Base-by-base conservation (phyloP, 2,113 vertebrate species). In the Saguinus midas region DNA sequence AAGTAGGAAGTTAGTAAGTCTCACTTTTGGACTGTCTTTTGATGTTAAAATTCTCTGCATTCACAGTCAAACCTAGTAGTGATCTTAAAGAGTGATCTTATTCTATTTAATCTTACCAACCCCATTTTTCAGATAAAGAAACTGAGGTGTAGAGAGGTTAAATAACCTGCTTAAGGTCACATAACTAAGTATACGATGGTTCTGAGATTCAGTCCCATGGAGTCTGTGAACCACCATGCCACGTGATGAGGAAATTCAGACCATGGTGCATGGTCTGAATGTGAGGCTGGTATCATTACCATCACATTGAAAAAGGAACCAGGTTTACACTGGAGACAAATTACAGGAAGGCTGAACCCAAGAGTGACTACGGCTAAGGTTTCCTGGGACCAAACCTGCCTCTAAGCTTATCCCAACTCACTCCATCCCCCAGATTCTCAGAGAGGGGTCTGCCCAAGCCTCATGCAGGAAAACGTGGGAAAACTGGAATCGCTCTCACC, bases 401-500 rank as follows among this genome's bases (percentile, higher is more conserved):
- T 40, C 76, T 48, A 12, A 32, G 76, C 50, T 25, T 11, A 16
- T 52, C 37, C 29, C 0, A 0, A 66, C 61, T 86, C 73, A 32
- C 7, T 82, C 73, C 37, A 43, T 37, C 37, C 52, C 75, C 91
- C 27, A 5, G 66, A 68, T 48, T 43, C 84, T 87, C 72, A 35
- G 85, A 61, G 79, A 50, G 95, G 85, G 94, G 91, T 80, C 43
- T 40, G 86, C 78, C 84, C 45, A 11, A 75, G 68, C 90, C 83
- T 55, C 45, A 4, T 16, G 75, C 91, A 86, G 94, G 86, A 83
- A 96, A 92, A 94, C 7, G 43, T 85, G 82, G 91, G 94, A 86
- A 95, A 66, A 40, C 86, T 66, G 87, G 82, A 81, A 68, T n/a
- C 0, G 64, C 68, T 95, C 95, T 95, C 87, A 68, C 96, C 93